A percentile compares a stretch with the other conserved stretches of the same genome.
These are phyloP conservation scores for Caenorhabditis drosophilae DNA, from an alignment of 2,888 invertebrate species.

Conservation along the genomic window DNA sequence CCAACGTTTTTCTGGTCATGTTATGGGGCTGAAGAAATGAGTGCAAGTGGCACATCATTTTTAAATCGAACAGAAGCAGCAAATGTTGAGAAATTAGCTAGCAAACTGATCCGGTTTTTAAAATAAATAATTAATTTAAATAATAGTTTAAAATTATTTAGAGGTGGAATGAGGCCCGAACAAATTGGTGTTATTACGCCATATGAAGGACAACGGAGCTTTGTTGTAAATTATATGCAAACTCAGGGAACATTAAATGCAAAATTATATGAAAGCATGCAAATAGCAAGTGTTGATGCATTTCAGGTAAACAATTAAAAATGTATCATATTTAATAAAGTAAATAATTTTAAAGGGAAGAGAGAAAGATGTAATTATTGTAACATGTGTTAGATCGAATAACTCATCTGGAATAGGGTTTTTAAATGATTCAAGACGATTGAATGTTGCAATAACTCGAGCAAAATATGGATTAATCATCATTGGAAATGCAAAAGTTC, in stretches of 20 bases:
- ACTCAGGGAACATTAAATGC: constrained; percentile 95
- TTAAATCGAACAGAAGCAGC: constrained; percentile 96
- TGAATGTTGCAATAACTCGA: constrained; percentile 96
- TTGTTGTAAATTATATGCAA: constrained; percentile 93
- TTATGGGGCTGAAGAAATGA: constrained; percentile 93
- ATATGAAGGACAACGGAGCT: constrained; percentile 86
- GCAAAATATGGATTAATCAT: constrained; percentile 84
- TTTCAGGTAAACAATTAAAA: too few relatives aligned
- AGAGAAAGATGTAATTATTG: constrained; percentile 97
- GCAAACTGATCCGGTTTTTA: constrained; percentile 73
- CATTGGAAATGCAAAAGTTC: constrained; percentile 97
- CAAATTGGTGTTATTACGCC: constrained; percentile 97
- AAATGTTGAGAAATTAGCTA: constrained; percentile 96
- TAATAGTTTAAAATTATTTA: constrained; percentile 71
- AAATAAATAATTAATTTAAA: background rate
- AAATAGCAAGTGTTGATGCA: constrained; percentile 98
- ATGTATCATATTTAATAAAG: too few relatives aligned
- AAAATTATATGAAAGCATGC: constrained; percentile 91
- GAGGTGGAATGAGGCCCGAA: constrained; percentile 92
- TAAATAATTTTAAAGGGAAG: too few relatives aligned
- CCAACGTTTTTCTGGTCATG: constrained; percentile 99
- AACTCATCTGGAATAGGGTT: constrained; percentile 99
- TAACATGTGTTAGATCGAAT: constrained; percentile 97
- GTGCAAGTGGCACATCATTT: constrained; percentile 96
- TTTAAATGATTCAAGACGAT: constrained; percentile 91